Evolutionary conservation across 1,140 invertebrate species (phyloP).

Genomic region (Orius laevigatus): DNA sequence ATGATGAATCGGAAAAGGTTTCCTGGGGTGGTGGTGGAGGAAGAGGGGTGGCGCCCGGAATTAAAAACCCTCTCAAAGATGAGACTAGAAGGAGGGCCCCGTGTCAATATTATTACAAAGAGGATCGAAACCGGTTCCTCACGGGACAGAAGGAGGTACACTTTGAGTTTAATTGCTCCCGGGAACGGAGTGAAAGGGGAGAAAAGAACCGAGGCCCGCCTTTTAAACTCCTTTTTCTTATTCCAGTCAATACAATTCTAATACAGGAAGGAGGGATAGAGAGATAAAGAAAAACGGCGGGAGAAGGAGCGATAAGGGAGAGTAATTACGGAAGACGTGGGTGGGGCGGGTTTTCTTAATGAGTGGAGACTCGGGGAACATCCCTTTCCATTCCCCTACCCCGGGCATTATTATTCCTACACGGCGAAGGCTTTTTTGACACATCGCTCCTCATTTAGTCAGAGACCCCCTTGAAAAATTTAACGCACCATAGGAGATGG

Average conservation of each 20-base stretch:
- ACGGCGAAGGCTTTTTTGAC: constrained; percentile 5
- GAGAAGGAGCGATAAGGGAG: not conserved
- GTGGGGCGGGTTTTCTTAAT: constrained; percentile 6
- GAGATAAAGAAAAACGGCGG: not conserved
- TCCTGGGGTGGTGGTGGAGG: not conserved
- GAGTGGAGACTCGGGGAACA: constrained; percentile 5
- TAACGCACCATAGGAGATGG: too few relatives aligned
- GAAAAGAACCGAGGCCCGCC: constrained; percentile 1
- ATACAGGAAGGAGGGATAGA: not conserved
- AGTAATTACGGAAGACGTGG: constrained; percentile 6
- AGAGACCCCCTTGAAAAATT: too few relatives aligned
- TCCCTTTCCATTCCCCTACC: not conserved
- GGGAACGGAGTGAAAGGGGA: constrained; percentile 1
- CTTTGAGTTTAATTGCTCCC: constrained; percentile 9
- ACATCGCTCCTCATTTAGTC: constrained; percentile 2
- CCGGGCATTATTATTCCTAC: not conserved
- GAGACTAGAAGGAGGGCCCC: not conserved
- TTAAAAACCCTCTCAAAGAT: constrained; percentile 8
- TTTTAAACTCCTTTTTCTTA: constrained; percentile 6
- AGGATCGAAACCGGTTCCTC: not conserved
- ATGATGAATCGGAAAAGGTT: constrained; percentile 1
- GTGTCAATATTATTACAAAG: constrained; percentile 10
- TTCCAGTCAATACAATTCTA: constrained; percentile 9
- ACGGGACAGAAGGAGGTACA: not conserved
- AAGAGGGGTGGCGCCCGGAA: not conserved